Conservation (phyloP, 2,113 vertebrate species). For the Cichladusa arquata region DNA sequence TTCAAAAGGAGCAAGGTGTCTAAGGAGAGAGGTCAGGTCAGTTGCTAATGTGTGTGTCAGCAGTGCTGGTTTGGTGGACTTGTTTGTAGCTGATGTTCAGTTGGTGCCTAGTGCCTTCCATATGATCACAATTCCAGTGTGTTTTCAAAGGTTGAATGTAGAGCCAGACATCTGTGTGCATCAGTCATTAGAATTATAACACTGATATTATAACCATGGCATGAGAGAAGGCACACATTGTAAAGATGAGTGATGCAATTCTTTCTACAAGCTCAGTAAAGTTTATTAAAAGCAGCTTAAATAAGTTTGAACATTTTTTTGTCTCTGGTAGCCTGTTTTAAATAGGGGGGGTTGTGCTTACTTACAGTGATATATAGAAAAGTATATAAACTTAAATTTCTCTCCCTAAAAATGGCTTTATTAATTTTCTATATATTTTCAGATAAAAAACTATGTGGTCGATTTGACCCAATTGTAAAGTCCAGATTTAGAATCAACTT, state of each 20-base stretch:
- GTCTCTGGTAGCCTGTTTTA: not conserved
- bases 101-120: not conserved
- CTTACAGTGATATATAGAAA: not conserved
- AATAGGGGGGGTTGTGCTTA: not conserved
- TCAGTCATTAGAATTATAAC: not conserved
- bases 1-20: not conserved
- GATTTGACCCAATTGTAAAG: not conserved
- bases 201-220: not conserved
- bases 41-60: not conserved
- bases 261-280: not conserved
- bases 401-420: not conserved
- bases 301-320: not conserved
- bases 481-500: not conserved
- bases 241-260: not conserved
- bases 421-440: not conserved
- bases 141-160: not conserved
- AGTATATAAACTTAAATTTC: not conserved
- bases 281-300: not conserved
- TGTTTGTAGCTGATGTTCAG: not conserved
- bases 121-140: not conserved
- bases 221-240: not conserved
- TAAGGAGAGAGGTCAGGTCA: not conserved
- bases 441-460: not conserved
- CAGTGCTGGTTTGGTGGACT: not conserved
- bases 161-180: not conserved